Evolutionary conservation across 2,888 invertebrate genomes (phyloP), one percentile per base, ranked within the genome.

Genomic region (Odontothrips loti): DNA sequence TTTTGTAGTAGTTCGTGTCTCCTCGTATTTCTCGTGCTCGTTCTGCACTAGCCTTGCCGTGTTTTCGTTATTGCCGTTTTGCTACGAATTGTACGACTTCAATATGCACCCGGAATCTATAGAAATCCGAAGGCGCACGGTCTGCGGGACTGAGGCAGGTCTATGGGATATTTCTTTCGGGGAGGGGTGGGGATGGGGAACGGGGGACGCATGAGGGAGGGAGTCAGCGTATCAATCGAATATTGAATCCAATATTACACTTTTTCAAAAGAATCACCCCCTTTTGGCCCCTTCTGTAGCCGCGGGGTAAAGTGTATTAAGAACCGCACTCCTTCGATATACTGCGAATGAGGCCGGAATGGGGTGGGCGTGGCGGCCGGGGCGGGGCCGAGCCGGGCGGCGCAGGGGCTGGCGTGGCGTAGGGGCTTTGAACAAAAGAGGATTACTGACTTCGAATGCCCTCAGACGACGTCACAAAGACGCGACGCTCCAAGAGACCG

Each of bases 401-500:
- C 20, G 68, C 58, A 20, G 58, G 58, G 58, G 27, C 27, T 58
- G 58, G 23, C 68, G 68, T 23, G 68, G 15, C 58, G 58, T n/a
- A n/a, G 58, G 68, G 68, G 27, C 68, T 58, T 58, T 58, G 23
- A 75, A 75, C 68, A 75, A 75, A 75, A 75, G 68, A 10, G 27
- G 68, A 75, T 75, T 75, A 75, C 68, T 75, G 20, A 17, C 58
- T 58, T 17, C 20, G 20, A 58, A 58, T 15, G 58, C 58, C 20
- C 20, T 58, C 58, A 17, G 58, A 20, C 17, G 58, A 17, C 51
- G 51, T 43, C 34, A 43, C 34, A 43, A 43, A 43, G 34, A 43
- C 34, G 34, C 34, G 34, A 43, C 34, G 34, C 34, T 43, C 51
- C 58, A 20, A 58, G 58, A 15, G 58, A 27, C 68, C 27, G 27